Base-by-base conservation (phyloP, 2,888 invertebrate genomes). In the Epinotia brunnichana region DNA sequence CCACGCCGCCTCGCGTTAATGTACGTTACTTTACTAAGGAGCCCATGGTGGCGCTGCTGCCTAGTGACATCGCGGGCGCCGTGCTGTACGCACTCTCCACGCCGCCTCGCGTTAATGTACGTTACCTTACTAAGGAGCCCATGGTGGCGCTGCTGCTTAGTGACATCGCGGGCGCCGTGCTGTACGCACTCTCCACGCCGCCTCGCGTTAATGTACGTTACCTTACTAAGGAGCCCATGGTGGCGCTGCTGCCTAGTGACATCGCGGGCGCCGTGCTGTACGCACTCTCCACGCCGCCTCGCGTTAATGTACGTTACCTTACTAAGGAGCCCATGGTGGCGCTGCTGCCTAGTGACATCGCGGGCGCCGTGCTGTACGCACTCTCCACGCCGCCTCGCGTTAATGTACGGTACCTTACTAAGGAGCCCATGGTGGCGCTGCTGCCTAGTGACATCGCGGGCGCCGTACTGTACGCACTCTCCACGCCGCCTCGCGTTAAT, bases 221-320 rank as follows among this genome's bases (percentile, higher is more conserved):
- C 17, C 2, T 24, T 24, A 24, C 89, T 62, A 84, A 85, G 11
- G 61, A 60, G 0, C 69, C 75, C 1, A 83, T 87, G 67, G 89
- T 95, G 7, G 85, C 93, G 62, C 77, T 91, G 66, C 73, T 77
- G n/a, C 83, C 95, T 0, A 84, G 88, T 56, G 96, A 96, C 81
- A 90, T 96, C 7, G 95, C 95, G 0, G 92, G 95, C 74, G 94
- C 95, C 1, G 94, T 95, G 1, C 74, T 94, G 13, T 95, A 95
- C 80, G 94, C 94, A 0, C 83, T 96, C 15, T 91, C 94, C 5
- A 94, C 95, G 0, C 95, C 95, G 2, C 90, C 95, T 0, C 90
- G 94, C 77, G 95, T 90, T 7, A 90, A 90, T 76, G 90, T 91
- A 41, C 85, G 87, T 5, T 44, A 66, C 17, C 2, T 24, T 24